phyloP scores from a whole-genome alignment of 2,888 invertebrate species.

The Auanema freiburgensis region DNA sequence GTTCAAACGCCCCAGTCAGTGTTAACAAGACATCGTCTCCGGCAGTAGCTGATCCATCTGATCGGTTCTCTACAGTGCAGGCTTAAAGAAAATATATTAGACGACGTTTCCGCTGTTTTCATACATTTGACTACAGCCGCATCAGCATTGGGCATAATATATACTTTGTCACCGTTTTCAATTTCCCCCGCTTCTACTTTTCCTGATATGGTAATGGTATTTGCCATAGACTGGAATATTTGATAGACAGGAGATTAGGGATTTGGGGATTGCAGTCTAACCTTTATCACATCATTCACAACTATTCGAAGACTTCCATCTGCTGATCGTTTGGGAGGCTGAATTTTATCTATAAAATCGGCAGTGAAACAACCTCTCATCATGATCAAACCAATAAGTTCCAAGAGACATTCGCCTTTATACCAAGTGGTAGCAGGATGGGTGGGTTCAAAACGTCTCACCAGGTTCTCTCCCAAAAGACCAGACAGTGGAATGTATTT shows the following conservation, averaged over 20 bases:
- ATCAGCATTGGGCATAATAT: conserved; percentile 70
- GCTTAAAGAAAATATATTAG: not conserved
- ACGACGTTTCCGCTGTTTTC: not conserved
- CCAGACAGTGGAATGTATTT: conserved; percentile 93
- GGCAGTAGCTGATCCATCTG: conserved; percentile 12
- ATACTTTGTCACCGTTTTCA: conserved; percentile 81
- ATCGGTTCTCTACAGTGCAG: not conserved
- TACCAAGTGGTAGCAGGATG: conserved; percentile 76
- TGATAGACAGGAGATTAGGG: not conserved
- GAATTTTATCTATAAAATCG: conserved; percentile 26
- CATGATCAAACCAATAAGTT: conserved; percentile 76
- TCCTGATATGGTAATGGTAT: conserved; percentile 68
- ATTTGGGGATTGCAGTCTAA: conserved; percentile 4
- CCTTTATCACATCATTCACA: conserved; percentile 90
- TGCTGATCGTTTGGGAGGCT: conserved; percentile 66
- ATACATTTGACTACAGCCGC: conserved; percentile 57
- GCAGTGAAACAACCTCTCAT: not conserved
- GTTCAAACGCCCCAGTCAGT: conserved; percentile 68
- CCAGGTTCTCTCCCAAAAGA: conserved; percentile 89
- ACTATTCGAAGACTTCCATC: conserved; percentile 86
- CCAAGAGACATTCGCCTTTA: conserved; percentile 80
- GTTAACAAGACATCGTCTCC: conserved; percentile 85
- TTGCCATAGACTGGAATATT: not conserved
- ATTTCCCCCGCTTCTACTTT: conserved; percentile 87
- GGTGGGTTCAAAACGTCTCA: conserved; percentile 66